A percentile compares a stretch with the other conserved stretches of the same genome.
These are phyloP conservation scores for Romanogobio albipinnatus DNA, from an alignment of 2,113 vertebrate genomes.

Conservation along the genomic window DNA sequence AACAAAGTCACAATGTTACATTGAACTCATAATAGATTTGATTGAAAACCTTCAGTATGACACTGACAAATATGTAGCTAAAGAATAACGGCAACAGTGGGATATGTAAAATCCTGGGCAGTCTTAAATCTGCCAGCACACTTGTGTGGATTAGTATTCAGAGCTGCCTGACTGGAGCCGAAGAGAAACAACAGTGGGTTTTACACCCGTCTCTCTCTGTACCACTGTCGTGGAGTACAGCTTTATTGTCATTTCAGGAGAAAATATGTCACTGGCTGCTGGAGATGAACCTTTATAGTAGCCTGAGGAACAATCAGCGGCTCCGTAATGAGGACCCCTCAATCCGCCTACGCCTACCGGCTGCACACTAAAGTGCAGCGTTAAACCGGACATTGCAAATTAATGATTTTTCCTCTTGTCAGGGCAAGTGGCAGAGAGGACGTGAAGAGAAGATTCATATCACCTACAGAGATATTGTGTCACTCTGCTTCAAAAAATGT, in stretches of 20 bases:
- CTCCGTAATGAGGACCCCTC: conserved; percentile 72
- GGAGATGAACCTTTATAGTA: conserved; percentile 68
- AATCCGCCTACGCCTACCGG: conserved; percentile 14
- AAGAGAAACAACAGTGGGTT: conserved; percentile 45
- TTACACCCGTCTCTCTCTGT: conserved; percentile 48
- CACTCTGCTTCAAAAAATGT: conserved; percentile 56
- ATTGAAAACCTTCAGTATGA: not conserved
- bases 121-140: conserved; percentile 57
- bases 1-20: not conserved
- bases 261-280: conserved; percentile 70
- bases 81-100: conserved; percentile 41
- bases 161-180: conserved; percentile 48
- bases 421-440: conserved; percentile 51
- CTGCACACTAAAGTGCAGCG: conserved; percentile 55
- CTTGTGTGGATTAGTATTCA: conserved; percentile 47
- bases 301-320: conserved; percentile 75
- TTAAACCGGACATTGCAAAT: conserved; percentile 63
- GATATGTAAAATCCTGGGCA: conserved; percentile 45
- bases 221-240: conserved; percentile 59
- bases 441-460: conserved; percentile 48
- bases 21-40: conserved; percentile 1
- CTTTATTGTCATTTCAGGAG: conserved; percentile 68
- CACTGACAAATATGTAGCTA: not conserved
- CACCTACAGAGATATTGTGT: conserved; percentile 61
- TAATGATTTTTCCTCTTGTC: conserved; percentile 71